Evolutionary conservation across 2,113 vertebrate genomes (phyloP), one percentile per base, ranked within the genome.

Genomic region (Pseudorectes ferrugineus): DNA sequence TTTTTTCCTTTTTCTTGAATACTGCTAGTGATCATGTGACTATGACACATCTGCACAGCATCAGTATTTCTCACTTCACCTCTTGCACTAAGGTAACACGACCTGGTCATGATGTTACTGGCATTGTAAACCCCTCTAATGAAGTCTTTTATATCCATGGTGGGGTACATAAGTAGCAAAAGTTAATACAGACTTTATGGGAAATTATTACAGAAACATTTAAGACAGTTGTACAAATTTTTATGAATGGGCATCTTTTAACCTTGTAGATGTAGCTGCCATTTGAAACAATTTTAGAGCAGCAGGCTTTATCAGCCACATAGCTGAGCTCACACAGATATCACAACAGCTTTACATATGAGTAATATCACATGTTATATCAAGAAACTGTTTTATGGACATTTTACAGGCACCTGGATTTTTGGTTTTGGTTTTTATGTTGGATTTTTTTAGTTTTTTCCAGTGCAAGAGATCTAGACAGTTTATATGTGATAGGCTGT

Each of bases 401-500:
- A 80, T 83, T 95, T 88, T 59, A 76, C 26, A 82, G 58, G n/a
- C 23, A 91, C 20, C 67, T 81, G 73, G 66, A 55, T 85, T 93
- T 92, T 85, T 73, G 15, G 29, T 62, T 92, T 77, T 43, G 5
- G 29, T 38, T 33, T 49, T 61, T 61, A 43, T 59, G 71, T 62
- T 70, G 54, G 35, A 26, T 46, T 89, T 85, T 79, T 67, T 65
- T 13, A 61, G 1, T 23, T 75, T 78, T 82, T 54, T 42, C 59
- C 71, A 80, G 31, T 48, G 40, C 70, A 72, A 87, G 40, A 92
- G 55, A 95, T 74, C 28, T 75, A 93, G 82, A 94, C 85, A 84
- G 88, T 94, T 95, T 90, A 67, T 77, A 88, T 76, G 84, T 62
- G 75, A 94, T 88, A 88, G 51, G 92, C 63, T 92, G 82, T 11